A percentile compares a stretch with the other conserved stretches of the same genome.
Evolutionary conservation across 2,888 invertebrate genomes (phyloP).

Genomic region (Chloroclystis v-ata): DNA sequence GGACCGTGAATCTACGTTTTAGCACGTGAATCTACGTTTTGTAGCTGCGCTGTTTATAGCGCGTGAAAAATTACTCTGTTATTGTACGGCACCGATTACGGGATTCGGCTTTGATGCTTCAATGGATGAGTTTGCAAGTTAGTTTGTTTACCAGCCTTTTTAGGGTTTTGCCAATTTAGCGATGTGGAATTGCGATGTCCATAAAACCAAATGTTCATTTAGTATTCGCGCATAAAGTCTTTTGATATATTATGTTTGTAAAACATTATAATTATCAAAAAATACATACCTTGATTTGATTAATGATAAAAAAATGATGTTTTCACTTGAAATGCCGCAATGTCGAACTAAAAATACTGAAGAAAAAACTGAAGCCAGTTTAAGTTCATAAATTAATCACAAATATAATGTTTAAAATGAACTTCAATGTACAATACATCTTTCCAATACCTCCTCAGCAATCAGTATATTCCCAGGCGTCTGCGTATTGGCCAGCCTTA

Average conservation of each 20-base stretch:
- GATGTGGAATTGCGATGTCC: background rate
- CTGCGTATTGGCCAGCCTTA: conserved; percentile 23
- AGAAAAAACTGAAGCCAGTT: too few species aligned
- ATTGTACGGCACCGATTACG: conserved; percentile 36
- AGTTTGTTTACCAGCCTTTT: conserved; percentile 3
- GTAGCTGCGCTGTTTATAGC: conserved; percentile 43
- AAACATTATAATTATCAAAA: too few species aligned
- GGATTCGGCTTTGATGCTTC: conserved; percentile 9
- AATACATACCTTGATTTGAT: too few species aligned
- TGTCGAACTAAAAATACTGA: too few species aligned
- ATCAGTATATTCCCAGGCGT: conserved; percentile 37
- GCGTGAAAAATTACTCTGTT: conserved; percentile 63
- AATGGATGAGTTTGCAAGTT: conserved; percentile 19
- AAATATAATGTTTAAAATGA: too few species aligned
- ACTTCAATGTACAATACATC: too few species aligned
- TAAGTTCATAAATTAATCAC: too few species aligned
- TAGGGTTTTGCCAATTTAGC: background rate
- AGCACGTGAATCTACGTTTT: conserved; percentile 43
- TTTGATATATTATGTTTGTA: too few species aligned
- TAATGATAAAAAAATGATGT: too few species aligned
- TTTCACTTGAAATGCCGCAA: too few species aligned
- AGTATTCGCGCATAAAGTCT: too few species aligned
- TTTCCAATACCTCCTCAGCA: too few species aligned
- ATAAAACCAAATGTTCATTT: background rate
- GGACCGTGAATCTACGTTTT: conserved; percentile 49